Conservation (phyloP, 2,113 vertebrate species). For the Myotis yumanensis region DNA sequence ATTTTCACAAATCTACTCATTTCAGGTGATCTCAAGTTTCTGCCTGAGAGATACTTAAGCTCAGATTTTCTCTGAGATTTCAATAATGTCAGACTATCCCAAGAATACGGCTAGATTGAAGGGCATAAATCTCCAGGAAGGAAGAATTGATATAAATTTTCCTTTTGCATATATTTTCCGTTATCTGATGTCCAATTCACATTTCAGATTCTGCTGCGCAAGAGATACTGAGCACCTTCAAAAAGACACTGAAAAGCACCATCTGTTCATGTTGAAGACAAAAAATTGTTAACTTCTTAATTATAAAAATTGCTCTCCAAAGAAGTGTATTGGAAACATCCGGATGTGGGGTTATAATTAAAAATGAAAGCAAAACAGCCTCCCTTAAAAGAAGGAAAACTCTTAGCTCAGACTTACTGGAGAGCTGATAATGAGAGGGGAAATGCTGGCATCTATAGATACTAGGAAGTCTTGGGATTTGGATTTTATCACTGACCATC, state of each 20-base stretch:
- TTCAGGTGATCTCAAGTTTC: neutral
- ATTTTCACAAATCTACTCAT: neutral
- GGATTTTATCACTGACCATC: conserved; percentile 53
- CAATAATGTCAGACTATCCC: neutral
- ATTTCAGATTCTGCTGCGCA: conserved; percentile 51
- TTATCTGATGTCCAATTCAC: conserved; percentile 32
- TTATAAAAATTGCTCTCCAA: conserved; percentile 66
- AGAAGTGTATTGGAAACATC: conserved; percentile 56
- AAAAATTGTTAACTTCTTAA: conserved; percentile 67
- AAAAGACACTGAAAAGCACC: conserved; percentile 67
- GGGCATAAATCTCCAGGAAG: neutral
- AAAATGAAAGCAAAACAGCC: conserved; percentile 60
- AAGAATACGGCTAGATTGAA: neutral
- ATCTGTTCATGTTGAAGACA: conserved; percentile 66
- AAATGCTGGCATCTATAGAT: conserved; percentile 34
- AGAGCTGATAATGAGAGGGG: conserved; percentile 23
- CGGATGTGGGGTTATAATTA: conserved; percentile 57
- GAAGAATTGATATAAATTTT: neutral
- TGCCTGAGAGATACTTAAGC: neutral
- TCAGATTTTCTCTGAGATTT: neutral
- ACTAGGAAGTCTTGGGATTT: conserved; percentile 29
- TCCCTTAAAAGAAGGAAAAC: conserved; percentile 39
- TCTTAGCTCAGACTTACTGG: conserved; percentile 54
- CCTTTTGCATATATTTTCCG: conserved; percentile 9
- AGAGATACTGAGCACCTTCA: conserved; percentile 48